Percentiles rank a stretch among this genome's conserved stretches.
Conservation (phyloP, 37 sponge, comb jelly and placozoan genomes). For the Spongia lamella region DNA sequence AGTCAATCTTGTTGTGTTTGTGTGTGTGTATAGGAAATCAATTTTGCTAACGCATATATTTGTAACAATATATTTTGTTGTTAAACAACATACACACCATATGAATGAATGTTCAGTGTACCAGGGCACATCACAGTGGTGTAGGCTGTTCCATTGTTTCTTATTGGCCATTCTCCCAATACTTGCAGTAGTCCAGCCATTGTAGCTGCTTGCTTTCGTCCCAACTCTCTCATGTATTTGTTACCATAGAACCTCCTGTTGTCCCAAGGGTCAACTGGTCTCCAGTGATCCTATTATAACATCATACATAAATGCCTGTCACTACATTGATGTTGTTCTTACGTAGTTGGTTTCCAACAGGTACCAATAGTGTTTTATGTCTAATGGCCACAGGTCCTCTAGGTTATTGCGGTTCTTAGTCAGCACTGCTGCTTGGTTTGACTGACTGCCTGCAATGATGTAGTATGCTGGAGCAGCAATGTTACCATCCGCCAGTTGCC, state of each 20-base stretch:
- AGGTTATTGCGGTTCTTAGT: conserved; percentile 52
- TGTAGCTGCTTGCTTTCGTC: conserved; percentile 42
- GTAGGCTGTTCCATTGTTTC: conserved; percentile 51
- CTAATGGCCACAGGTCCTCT: conserved; percentile 20
- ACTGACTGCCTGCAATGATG: conserved; percentile 51
- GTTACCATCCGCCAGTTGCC: conserved; percentile 15
- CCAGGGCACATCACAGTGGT: conserved; percentile 53
- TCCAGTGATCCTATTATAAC: conserved; percentile 65
- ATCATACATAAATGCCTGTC: not conserved
- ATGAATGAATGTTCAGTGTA: conserved; percentile 14
- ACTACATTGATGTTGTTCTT: too few relatives aligned
- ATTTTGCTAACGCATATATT: too few relatives aligned
- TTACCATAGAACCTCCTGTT: conserved; percentile 67
- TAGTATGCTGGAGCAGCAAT: conserved; percentile 70
- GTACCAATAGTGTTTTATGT: conserved; percentile 50
- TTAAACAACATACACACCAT: conserved; percentile 32
- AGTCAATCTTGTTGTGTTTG: too few relatives aligned
- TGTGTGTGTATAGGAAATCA: too few relatives aligned
- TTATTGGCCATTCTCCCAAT: conserved; percentile 43
- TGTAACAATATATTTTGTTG: not conserved
- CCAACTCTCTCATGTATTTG: conserved; percentile 36
- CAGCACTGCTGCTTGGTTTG: conserved; percentile 52
- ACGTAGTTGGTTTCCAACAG: conserved; percentile 77
- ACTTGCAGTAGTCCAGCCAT: conserved; percentile 31
- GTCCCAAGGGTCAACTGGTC: conserved; percentile 25